Conservation (phyloP, 2,113 vertebrate genomes). For the Microcebus jonahi region DNA sequence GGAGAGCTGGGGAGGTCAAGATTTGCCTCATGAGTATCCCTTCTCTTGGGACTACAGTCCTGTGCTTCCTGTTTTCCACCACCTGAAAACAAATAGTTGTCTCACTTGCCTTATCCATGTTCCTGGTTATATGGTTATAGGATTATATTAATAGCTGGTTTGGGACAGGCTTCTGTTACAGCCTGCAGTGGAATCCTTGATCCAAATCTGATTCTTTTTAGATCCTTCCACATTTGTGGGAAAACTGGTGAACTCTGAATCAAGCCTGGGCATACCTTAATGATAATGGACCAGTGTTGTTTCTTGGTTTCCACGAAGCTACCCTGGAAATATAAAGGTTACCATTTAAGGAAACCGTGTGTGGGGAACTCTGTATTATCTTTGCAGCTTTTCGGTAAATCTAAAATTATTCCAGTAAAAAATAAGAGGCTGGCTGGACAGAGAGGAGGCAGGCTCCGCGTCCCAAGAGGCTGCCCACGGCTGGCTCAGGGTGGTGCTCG, state of each 20-base stretch:
- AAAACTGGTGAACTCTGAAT: not conserved
- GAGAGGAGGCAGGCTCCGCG: not conserved
- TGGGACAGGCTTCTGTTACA: not conserved
- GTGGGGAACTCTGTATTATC: not conserved
- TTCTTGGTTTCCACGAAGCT: not conserved
- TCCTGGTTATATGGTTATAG: fast-evolving
- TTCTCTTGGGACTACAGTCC: not conserved
- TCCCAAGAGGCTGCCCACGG: not conserved
- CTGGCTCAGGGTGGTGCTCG: not conserved
- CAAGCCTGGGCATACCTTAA: not conserved
- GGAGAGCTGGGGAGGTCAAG: not conserved
- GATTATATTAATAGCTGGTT: not conserved
- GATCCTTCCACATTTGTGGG: not conserved
- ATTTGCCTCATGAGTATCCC: not conserved
- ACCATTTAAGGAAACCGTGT: not conserved
- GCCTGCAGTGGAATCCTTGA: not conserved
- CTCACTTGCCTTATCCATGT: not conserved
- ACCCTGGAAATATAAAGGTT: not conserved
- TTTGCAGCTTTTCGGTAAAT: not conserved
- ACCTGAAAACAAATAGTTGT: not conserved
- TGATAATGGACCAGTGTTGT: too few relatives aligned
- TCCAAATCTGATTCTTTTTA: not conserved
- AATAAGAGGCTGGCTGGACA: not conserved
- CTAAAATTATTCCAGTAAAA: not conserved
- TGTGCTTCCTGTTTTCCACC: not conserved